These are phyloP conservation scores for Lepus timidus DNA, from an alignment of 2,113 vertebrate genomes.

Conservation along the genomic window DNA sequence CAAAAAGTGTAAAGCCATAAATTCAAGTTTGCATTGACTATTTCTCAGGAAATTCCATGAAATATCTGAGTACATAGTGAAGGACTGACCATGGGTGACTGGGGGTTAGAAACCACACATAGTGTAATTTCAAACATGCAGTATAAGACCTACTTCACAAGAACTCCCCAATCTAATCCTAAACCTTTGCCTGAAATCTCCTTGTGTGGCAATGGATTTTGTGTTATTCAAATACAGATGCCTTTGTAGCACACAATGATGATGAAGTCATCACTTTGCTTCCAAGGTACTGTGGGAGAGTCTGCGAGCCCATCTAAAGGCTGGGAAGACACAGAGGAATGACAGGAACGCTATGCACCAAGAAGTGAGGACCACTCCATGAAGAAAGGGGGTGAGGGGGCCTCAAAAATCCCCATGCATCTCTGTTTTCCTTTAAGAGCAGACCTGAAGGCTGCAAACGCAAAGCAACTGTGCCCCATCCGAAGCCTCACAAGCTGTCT, in stretches of 20 bases:
- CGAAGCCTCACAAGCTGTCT: neutral
- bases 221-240: neutral
- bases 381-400: neutral
- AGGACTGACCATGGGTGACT: neutral
- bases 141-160: neutral
- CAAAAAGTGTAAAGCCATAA: neutral
- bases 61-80: neutral
- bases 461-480: neutral
- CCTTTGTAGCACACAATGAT: neutral
- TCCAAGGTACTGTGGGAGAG: neutral
- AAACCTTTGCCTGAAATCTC: neutral
- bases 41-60: neutral
- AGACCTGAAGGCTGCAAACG: neutral
- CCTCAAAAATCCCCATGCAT: neutral
- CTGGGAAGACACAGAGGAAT: neutral
- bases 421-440: neutral
- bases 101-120: neutral
- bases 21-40: neutral
- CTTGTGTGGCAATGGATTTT: neutral
- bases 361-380: neutral
- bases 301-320: neutral
- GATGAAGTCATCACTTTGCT: neutral
- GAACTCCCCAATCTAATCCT: neutral
- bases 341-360: accelerated
- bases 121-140: neutral